Base-by-base conservation (phyloP, 2,797 vertebrate species). In the Cercopithecus hamlyni region DNA sequence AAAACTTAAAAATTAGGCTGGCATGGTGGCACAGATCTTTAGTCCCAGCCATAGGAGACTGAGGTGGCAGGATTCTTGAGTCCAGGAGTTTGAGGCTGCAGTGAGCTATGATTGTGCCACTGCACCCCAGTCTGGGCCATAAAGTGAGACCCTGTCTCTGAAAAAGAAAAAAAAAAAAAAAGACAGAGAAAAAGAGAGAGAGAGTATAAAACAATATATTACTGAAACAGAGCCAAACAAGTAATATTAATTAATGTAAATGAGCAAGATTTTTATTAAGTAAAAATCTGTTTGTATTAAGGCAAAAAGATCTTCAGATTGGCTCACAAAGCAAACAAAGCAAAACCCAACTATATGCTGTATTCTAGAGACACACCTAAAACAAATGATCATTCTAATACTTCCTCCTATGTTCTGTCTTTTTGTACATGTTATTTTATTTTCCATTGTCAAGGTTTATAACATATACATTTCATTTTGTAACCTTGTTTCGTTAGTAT, bases 261-360 rank as follows among this genome's bases (percentile, higher is more conserved):
- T 57, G n/a, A 89, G 22, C 33, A 95, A 92, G 75, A 83, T 64
- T 67, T 95, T 55, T 55, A 55, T 55, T 55, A 55, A 22, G 52
- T 22, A 55, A 55, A 55, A 55, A 55, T 55, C 20, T 55, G 20
- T 52, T 55, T 55, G 8, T 92, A 67, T 84, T 84, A 67, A 84
- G 55, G 26, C 30, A 87, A 70, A 94, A 93, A 88, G 26, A 93
- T 33, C 67, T 95, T 76, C 30, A 84, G 33, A 79, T 30, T 88
- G 77, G 39, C 33, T 96, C n/a, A 72, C n/a, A 93, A 88, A 92
- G 33, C 36, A 89, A 80, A 61, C n/a, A 93, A 88, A 92, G 24
- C 36, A 88, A 80, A 97, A 96, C 17, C 19, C 61, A 93, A 43
- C 39, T 52, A 2, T 14, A 13, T 58, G 50, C 26, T 81, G 24